These are phyloP conservation scores for Planococcus citri DNA, from an alignment of 1,140 invertebrate genomes.

Conservation along the genomic window DNA sequence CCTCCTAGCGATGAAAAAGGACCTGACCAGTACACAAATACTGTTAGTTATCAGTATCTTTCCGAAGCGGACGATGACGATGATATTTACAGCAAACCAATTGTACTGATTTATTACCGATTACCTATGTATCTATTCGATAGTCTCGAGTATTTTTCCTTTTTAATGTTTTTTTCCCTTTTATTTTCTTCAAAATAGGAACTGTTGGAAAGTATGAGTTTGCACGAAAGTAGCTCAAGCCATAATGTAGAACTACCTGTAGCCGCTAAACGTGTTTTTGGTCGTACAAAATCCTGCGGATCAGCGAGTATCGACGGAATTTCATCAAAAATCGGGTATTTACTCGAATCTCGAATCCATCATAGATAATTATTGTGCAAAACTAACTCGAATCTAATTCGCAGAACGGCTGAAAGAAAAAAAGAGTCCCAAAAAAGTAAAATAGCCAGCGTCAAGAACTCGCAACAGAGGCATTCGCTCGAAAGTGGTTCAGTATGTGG, in stretches of 20 bases:
- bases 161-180: not conserved
- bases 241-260: not conserved
- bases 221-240: slow-evolving; percentile 5
- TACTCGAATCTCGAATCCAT: not conserved
- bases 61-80: slow-evolving; percentile 41
- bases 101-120: slow-evolving; percentile 30
- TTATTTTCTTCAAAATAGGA: slow-evolving; percentile 14
- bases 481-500: not conserved
- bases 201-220: slow-evolving; percentile 19
- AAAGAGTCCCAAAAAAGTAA: slow-evolving; percentile 43
- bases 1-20: slow-evolving; percentile 44
- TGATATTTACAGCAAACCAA: slow-evolving; percentile 50
- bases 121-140: not conserved
- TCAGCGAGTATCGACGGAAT: not conserved
- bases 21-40: slow-evolving; percentile 35
- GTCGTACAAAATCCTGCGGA: not conserved
- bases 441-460: slow-evolving; percentile 35
- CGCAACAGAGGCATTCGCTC: not conserved
- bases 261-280: not conserved
- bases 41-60: slow-evolving; percentile 34
- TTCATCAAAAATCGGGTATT: not conserved
- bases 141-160: not conserved
- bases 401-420: slow-evolving; percentile 43
- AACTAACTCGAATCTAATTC: slow-evolving; percentile 14
- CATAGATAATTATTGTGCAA: not conserved